Conservation (phyloP, 2,797 vertebrate species). For the Alcedo atthis region DNA sequence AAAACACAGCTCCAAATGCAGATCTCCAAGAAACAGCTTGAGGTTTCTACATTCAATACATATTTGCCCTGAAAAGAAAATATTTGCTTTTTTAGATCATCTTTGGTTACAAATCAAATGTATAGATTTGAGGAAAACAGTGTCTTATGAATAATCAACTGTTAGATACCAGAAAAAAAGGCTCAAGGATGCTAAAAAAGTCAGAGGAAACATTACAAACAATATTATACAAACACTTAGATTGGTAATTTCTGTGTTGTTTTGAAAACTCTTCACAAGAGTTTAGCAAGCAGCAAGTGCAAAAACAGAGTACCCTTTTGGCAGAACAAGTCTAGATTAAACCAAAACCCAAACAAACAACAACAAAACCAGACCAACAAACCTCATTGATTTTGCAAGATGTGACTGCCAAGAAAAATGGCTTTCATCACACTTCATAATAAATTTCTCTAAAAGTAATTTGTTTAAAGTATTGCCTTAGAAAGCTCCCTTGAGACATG, state of each 20-base stretch:
- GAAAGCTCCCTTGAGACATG: constrained; percentile 54
- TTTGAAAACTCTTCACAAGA: background rate
- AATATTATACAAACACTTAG: background rate
- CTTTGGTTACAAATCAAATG: background rate
- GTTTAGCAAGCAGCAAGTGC: background rate
- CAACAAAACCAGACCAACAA: background rate
- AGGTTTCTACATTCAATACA: background rate
- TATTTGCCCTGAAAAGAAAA: background rate
- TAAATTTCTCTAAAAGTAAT: constrained; percentile 69
- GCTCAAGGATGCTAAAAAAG: background rate
- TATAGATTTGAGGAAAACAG: background rate
- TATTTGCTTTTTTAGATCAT: background rate
- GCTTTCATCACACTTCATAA: constrained; percentile 59
- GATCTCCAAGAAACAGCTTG: background rate
- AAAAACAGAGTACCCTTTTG: background rate
- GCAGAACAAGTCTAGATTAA: background rate
- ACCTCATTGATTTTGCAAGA: constrained; percentile 26
- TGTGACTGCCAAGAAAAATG: constrained; percentile 46
- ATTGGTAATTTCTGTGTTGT: background rate
- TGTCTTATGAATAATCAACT: background rate
- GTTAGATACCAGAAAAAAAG: background rate
- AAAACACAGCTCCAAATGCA: background rate
- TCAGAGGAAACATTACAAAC: background rate
- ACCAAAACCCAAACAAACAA: background rate
- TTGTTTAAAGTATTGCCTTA: constrained; percentile 63